Percentiles rank a stretch among this genome's conserved stretches.
Evolutionary conservation across 2,888 invertebrate genomes (phyloP).

Genomic region (Mamestra brassicae): DNA sequence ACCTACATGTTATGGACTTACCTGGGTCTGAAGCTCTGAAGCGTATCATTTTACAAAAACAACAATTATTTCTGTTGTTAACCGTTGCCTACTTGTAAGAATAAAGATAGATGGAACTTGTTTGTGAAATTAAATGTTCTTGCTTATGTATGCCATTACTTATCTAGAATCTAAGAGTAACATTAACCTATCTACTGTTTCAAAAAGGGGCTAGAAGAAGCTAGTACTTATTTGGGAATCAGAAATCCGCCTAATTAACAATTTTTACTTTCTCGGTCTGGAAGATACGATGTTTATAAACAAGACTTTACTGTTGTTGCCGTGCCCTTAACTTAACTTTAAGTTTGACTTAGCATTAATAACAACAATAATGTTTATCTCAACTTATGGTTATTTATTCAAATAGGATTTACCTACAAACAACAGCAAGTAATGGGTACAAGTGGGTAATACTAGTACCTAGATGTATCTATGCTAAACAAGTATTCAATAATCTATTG

Average conservation of each 20-base stretch:
- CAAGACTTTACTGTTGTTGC: background rate
- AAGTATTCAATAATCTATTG: constrained; percentile 62
- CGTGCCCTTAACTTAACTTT: background rate
- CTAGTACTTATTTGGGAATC: background rate
- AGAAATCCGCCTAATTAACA: background rate
- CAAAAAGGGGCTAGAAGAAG: too few species aligned
- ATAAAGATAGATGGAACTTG: background rate
- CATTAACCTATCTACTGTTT: background rate
- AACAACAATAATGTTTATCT: constrained; percentile 17
- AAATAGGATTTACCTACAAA: constrained; percentile 18
- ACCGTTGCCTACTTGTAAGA: background rate
- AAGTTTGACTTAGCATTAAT: background rate
- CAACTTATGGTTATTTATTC: constrained; percentile 13
- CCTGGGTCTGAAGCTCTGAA: background rate
- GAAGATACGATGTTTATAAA: background rate
- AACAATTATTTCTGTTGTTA: constrained; percentile 7
- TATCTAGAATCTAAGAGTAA: background rate
- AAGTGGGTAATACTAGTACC: constrained; percentile 22
- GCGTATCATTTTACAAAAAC: constrained; percentile 27
- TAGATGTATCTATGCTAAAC: constrained; percentile 42
- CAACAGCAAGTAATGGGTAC: constrained; percentile 9
- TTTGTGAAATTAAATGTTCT: background rate
- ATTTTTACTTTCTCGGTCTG: background rate
- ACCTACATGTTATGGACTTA: background rate
- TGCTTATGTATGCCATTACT: background rate